Evolutionary conservation across 1,140 invertebrate species (phyloP), one percentile per base, ranked within the genome.

Genomic region (Bombus affinis): DNA sequence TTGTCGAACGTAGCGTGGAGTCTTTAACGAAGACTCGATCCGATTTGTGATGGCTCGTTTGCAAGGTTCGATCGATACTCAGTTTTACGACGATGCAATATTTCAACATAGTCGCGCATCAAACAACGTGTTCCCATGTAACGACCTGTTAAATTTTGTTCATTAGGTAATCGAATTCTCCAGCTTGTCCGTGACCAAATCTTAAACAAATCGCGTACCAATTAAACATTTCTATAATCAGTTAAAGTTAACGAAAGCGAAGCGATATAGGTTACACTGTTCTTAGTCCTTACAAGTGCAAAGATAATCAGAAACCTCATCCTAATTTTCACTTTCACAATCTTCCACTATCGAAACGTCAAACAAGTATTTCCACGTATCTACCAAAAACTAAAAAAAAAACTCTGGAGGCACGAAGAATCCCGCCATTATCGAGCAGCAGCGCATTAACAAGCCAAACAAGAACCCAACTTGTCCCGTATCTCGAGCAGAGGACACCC

Each of bases 381-480:
- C 59, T 62, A n/a, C 10, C 28, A n/a, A n/a, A n/a, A n/a, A 35
- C 66, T 3, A 68, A 37, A 37, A 22, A 22, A 35, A 22, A 37
- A 68, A 37, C 22, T 37, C 35, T 42, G 28, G 9, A 44, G 22
- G 18, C 32, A 25, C 42, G 15, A 28, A 57, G 44, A 35, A 37
- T 37, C 10, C 12, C 32, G 22, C 0, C 12, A 59, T 37, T 53
- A 59, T 28, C 74, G 59, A 35, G 8, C 53, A 44, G 39, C 62
- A 25, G n/a, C 2, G 59, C 44, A 37, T 80, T 47, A 80, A 70
- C 65, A 53, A 70, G 32, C 78, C 44, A 53, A 80, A 70, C 62
- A 70, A 37, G 78, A 44, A 12, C 53, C 35, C n/a, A 80, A 18
- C 22, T 22, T 70, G n/a, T 65, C 57, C 78, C 78, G 22, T 80